These are phyloP conservation scores for Tor tambroides DNA, from an alignment of 2,113 vertebrate genomes.

Conservation along the genomic window DNA sequence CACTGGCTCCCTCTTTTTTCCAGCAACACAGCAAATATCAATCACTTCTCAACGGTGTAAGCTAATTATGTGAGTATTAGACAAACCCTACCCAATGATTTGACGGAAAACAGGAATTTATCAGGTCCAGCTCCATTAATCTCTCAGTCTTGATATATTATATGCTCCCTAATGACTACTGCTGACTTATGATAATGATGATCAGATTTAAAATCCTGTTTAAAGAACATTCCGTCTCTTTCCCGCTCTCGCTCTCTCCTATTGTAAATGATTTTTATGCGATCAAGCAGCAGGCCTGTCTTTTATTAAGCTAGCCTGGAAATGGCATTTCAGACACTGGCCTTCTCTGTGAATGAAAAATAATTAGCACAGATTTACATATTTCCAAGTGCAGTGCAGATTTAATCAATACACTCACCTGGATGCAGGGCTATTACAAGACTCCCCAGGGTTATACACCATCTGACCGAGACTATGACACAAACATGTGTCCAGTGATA, in stretches of 20 bases:
- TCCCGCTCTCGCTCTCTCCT: background rate
- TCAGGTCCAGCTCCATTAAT: constrained; percentile 7
- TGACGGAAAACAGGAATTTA: constrained; percentile 29
- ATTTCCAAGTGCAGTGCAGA: constrained; percentile 50
- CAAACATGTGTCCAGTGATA: constrained; percentile 48
- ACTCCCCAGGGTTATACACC: constrained; percentile 45
- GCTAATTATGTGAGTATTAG: constrained; percentile 23
- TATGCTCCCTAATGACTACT: constrained; percentile 19
- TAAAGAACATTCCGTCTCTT: background rate
- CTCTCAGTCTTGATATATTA: constrained; percentile 16
- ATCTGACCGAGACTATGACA: constrained; percentile 43
- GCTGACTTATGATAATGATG: constrained; percentile 17
- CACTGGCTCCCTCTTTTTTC: background rate
- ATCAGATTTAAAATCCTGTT: constrained; percentile 9
- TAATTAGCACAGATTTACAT: constrained; percentile 50
- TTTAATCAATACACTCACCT: constrained; percentile 59
- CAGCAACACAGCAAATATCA: background rate
- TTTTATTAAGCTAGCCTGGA: constrained; percentile 1
- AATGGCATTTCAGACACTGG: constrained; percentile 18
- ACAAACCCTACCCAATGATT: constrained; percentile 23
- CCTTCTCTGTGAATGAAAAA: constrained; percentile 37
- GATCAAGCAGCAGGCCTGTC: constrained; percentile 12
- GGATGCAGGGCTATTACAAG: constrained; percentile 36
- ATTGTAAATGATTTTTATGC: constrained; percentile 3
- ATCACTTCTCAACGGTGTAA: constrained; percentile 9